Percentiles rank a stretch among this genome's conserved stretches.
phyloP scores from a whole-genome alignment of 2,888 invertebrate species.

The Pammene aurita region DNA sequence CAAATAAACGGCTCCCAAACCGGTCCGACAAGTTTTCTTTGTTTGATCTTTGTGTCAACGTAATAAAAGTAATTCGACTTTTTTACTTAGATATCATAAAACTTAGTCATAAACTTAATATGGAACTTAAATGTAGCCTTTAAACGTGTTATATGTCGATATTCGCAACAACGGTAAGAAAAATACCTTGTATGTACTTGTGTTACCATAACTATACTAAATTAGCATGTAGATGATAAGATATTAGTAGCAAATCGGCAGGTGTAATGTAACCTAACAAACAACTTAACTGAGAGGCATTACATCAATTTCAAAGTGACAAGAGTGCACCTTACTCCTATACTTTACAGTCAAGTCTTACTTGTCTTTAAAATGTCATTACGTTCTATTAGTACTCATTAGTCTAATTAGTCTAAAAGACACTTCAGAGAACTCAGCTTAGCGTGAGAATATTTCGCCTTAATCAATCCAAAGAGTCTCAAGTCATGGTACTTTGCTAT shows the following conservation, averaged over 20 bases:
- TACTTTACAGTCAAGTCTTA: conserved; percentile 1
- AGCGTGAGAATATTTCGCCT: conserved; percentile 46
- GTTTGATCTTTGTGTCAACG: conserved; percentile 15
- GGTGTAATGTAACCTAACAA: conserved; percentile 19
- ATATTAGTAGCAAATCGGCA: conserved; percentile 27
- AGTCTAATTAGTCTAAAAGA: conserved; percentile 49
- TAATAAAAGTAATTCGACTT: conserved; percentile 20
- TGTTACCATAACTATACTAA: conserved; percentile 5
- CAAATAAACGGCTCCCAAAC: not conserved
- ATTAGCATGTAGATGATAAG: conserved; percentile 19
- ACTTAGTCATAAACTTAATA: not conserved
- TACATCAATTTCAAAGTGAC: not conserved
- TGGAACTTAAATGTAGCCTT: not conserved
- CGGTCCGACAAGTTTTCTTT: conserved; percentile 19
- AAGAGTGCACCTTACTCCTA: not conserved
- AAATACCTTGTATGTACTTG: not conserved
- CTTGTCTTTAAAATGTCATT: not conserved
- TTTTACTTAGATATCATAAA: not conserved
- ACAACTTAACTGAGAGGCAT: not conserved
- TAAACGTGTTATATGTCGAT: not conserved
- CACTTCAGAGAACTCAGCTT: conserved; percentile 49
- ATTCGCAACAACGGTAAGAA: not conserved
- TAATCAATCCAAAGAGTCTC: conserved; percentile 4
- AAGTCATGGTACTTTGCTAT: not conserved
- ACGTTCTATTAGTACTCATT: not conserved